A percentile compares a stretch with the other conserved stretches of the same genome.
These are phyloP conservation scores for Dolomedes plantarius DNA, from an alignment of 2,888 invertebrate species.

Conservation along the genomic window DNA sequence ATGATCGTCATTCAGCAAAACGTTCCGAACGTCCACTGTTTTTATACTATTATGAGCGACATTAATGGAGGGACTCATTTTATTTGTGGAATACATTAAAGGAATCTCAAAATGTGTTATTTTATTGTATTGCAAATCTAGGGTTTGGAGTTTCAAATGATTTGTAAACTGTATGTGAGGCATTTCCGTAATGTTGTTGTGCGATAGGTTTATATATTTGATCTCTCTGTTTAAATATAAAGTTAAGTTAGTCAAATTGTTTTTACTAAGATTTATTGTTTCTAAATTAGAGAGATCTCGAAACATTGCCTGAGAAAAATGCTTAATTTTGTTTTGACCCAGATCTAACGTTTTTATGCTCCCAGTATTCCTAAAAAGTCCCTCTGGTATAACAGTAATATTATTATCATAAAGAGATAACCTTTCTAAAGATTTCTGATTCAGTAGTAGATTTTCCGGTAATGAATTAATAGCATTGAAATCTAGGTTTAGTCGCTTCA, in stretches of 20 bases:
- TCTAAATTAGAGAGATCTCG: constrained; percentile 71
- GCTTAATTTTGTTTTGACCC: constrained; percentile 50
- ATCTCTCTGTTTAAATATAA: constrained; percentile 82
- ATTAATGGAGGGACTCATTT: constrained; percentile 18
- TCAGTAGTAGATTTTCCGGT: constrained; percentile 37
- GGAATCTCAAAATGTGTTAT: constrained; percentile 48
- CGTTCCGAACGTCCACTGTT: constrained; percentile 32
- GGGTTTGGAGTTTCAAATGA: constrained; percentile 67
- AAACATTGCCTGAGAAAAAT: constrained; percentile 53
- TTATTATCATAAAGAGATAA: constrained; percentile 60
- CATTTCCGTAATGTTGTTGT: constrained; percentile 81
- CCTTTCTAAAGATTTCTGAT: constrained; percentile 52
- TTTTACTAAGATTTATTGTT: constrained; percentile 81
- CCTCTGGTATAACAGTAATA: constrained; percentile 41
- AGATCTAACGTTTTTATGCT: constrained; percentile 51
- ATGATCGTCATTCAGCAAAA: constrained; percentile 14
- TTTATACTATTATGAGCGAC: constrained; percentile 57
- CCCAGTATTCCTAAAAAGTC: constrained; percentile 48
- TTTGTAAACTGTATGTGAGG: constrained; percentile 78
- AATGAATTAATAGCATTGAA: constrained; percentile 63
- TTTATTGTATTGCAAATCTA: constrained; percentile 72
- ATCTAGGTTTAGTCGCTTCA: constrained; percentile 72
- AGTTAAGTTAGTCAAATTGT: constrained; percentile 84
- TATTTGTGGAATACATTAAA: constrained; percentile 26
- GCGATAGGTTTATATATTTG: constrained; percentile 83